phyloP scores from a whole-genome alignment of 2,888 invertebrate genomes.

The Drosophila paracracens region DNA sequence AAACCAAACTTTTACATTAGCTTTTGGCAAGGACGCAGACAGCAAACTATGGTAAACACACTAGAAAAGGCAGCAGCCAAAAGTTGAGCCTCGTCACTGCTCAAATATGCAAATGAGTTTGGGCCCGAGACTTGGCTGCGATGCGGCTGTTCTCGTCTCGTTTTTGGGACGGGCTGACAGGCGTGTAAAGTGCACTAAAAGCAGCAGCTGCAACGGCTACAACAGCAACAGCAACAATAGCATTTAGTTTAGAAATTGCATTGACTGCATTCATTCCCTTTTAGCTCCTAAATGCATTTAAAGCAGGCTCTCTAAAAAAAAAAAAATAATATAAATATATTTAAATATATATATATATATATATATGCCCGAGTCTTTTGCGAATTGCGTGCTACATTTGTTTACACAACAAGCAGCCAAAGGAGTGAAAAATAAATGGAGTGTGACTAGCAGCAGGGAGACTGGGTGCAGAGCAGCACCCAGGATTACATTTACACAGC shows the following conservation, averaged over 20 bases:
- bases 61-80: slow-evolving; percentile 30
- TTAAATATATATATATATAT: neutral
- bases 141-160: slow-evolving; percentile 7
- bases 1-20: slow-evolving; percentile 71
- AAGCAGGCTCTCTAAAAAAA: neutral
- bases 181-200: slow-evolving; percentile 62
- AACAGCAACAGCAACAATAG: slow-evolving; percentile 32
- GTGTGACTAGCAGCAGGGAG: slow-evolving; percentile 57
- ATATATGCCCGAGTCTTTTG: slow-evolving; percentile 30
- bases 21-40: slow-evolving; percentile 40
- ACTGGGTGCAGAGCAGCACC: slow-evolving; percentile 22
- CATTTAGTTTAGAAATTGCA: slow-evolving; percentile 65
- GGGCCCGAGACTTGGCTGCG: slow-evolving; percentile 14
- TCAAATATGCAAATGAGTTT: slow-evolving; percentile 76
- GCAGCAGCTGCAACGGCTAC: slow-evolving; percentile 32
- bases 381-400: slow-evolving; percentile 61
- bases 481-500: slow-evolving; percentile 74
- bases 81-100: slow-evolving; percentile 49
- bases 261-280: slow-evolving; percentile 31
- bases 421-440: slow-evolving; percentile 81
- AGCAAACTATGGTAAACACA: slow-evolving; percentile 39
- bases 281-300: slow-evolving; percentile 45
- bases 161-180: slow-evolving; percentile 19
- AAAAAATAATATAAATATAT: neutral
- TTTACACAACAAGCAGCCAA: slow-evolving; percentile 52